phyloP scores from a whole-genome alignment of 2,888 invertebrate genomes.

The Caenorhabditis wallacei region DNA sequence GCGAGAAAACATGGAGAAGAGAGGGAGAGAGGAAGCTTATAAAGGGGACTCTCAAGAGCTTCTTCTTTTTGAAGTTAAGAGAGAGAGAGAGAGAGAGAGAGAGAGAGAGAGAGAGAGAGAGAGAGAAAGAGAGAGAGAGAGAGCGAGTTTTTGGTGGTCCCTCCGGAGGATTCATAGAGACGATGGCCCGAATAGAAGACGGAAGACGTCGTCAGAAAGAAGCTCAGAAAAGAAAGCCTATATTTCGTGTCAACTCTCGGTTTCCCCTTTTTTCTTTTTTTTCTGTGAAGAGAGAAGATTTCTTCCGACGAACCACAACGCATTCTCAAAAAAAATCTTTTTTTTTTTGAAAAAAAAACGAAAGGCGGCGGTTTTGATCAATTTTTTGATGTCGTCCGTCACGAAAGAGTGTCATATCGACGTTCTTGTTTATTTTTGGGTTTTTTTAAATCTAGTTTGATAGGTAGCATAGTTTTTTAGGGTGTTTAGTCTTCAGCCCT shows the following conservation, averaged over 20 bases:
- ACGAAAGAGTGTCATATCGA: conserved; percentile 14
- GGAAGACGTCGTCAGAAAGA: conserved; percentile 47
- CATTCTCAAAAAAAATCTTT: conserved; percentile 16
- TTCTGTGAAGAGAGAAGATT: conserved; percentile 11
- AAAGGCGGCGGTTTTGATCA: conserved; percentile 44
- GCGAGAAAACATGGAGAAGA: conserved; percentile 33
- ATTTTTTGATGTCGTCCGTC: conserved; percentile 54
- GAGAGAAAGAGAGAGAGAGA: too few relatives aligned
- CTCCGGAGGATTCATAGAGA: conserved; percentile 33
- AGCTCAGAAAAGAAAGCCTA: conserved; percentile 19
- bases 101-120: too few relatives aligned
- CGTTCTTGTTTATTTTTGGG: conserved; percentile 31
- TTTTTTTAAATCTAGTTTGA: too few relatives aligned
- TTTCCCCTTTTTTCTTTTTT: conserved; percentile 25
- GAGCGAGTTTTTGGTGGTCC: conserved; percentile 50
- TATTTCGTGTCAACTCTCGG: conserved; percentile 47
- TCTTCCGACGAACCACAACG: conserved; percentile 43
- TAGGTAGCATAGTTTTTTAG: not conserved
- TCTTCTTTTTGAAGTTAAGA: conserved; percentile 19
- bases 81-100: too few relatives aligned
- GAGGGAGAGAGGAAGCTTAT: conserved; percentile 34
- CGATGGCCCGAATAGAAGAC: conserved; percentile 35
- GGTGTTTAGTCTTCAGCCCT: too few relatives aligned
- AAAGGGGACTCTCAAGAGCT: conserved; percentile 19
- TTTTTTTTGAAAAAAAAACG: conserved; percentile 17